A percentile compares a stretch with the other conserved stretches of the same genome.
phyloP scores from a whole-genome alignment of 1,140 invertebrate genomes.

The Protaetia brevitarsis region DNA sequence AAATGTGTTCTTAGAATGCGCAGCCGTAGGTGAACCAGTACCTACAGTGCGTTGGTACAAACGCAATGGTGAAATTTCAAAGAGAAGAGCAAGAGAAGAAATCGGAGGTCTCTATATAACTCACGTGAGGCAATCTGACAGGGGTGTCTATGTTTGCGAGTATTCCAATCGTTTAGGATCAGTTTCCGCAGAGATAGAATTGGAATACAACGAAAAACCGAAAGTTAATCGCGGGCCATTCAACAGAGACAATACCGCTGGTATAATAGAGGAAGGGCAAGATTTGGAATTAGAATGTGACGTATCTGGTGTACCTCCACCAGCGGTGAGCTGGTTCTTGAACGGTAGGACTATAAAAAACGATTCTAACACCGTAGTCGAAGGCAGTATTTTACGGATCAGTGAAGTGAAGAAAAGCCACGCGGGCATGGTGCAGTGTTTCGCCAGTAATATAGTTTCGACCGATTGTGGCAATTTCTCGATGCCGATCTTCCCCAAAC shows the following conservation, averaged over 20 bases:
- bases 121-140: constrained; percentile 60
- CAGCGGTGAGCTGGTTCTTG: constrained; percentile 76
- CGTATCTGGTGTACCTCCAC: constrained; percentile 64
- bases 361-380: constrained; percentile 54
- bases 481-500: constrained; percentile 71
- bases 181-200: constrained; percentile 49
- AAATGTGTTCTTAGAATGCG: constrained; percentile 64
- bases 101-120: constrained; percentile 62
- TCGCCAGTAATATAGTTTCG: constrained; percentile 78
- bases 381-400: constrained; percentile 52
- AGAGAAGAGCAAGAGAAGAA: constrained; percentile 2
- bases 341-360: constrained; percentile 68
- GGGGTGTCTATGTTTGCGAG: constrained; percentile 70
- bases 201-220: constrained; percentile 60
- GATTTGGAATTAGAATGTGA: constrained; percentile 63
- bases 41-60: constrained; percentile 60
- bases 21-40: constrained; percentile 57
- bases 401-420: constrained; percentile 72
- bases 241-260: constrained; percentile 54
- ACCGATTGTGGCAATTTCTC: constrained; percentile 61
- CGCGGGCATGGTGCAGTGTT: constrained; percentile 85
- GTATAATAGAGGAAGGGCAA: constrained; percentile 55
- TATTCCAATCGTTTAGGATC: constrained; percentile 52
- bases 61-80: constrained; percentile 45
- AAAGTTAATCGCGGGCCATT: constrained; percentile 57